Evolutionary conservation across 1,140 invertebrate species (phyloP), one percentile per base, ranked within the genome.

Genomic region (Brachionus rotundiformis): DNA sequence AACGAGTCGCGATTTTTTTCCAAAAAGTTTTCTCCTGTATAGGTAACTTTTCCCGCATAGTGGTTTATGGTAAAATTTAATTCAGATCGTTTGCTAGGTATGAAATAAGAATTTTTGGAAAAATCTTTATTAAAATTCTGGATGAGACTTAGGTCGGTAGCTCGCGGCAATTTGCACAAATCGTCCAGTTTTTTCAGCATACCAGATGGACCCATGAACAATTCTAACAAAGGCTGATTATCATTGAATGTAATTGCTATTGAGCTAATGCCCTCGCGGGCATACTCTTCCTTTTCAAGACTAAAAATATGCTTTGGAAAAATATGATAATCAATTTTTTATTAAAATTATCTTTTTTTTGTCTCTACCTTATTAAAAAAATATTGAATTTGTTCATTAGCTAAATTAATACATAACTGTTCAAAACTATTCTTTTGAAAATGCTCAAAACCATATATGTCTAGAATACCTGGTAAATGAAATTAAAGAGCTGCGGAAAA

Each of bases 351-450:
- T 1, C 1, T 19, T 31, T 79, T 54, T 29, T 31, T n/a, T 54
- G n/a, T 27, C 88, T 91, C 33, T 39, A 98, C 95, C 88, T 96
- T 94, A 90, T 98, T 98, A 88, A 93, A 93, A 77, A 93, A 92
- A 85, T 93, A 92, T 85, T 93, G 92, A 16, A 93, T 88, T 85
- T 93, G 92, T 86, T 93, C 92, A 86, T 93, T 93, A 81, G 95
- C 95, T 88, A 94, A 97, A 89, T 98, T 97, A 82, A 96, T 98
- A 89, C 94, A 96, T 85, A 96, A 94, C 86, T 94, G 88, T 86
- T 94, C 93, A 88, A 95, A 95, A 71, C 87, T 92, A 85, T 92
- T 92, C 83, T 89, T 88, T 65, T 89, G 86, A 84, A 92, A 92
- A 75, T 92, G 91, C 85, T 92, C 91, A 86, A 92, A 92, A 3